phyloP scores from a whole-genome alignment of 1,140 invertebrate genomes.

The Eupristina koningsbergeri region DNA sequence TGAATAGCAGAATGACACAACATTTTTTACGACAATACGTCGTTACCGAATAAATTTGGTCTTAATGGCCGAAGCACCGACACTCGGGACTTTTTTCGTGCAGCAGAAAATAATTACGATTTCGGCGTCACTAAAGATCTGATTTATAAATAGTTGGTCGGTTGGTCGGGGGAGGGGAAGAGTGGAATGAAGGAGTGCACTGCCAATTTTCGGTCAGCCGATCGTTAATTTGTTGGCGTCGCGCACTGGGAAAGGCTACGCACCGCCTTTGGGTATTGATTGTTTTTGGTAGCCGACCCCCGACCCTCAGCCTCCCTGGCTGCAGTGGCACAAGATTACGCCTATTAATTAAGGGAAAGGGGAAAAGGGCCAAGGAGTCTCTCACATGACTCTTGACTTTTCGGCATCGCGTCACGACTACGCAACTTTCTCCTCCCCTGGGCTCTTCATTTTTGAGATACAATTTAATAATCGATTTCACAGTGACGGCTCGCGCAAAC shows the following conservation, averaged over 20 bases:
- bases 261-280: slow-evolving; percentile 20
- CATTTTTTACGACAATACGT: not conserved
- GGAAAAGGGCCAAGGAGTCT: too few species aligned
- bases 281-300: slow-evolving; percentile 30
- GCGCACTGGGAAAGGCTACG: not conserved
- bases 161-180: too few species aligned
- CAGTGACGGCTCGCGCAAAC: not conserved
- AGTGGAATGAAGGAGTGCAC: not conserved
- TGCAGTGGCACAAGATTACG: not conserved
- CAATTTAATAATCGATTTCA: slow-evolving; percentile 11
- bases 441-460: too few species aligned
- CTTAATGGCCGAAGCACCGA: not conserved
- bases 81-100: not conserved
- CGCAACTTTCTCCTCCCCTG: not conserved
- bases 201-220: slow-evolving; percentile 23
- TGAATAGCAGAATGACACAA: too few species aligned
- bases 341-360: slow-evolving; percentile 7
- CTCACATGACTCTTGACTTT: not conserved
- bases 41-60: not conserved
- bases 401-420: not conserved
- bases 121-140: not conserved
- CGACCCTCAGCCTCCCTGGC: too few species aligned
- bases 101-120: not conserved
- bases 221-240: slow-evolving; percentile 33
- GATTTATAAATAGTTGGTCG: not conserved